A percentile compares a stretch with the other conserved stretches of the same genome.
phyloP scores from a whole-genome alignment of 2,113 vertebrate species.

The Paraplagusia blochii region DNA sequence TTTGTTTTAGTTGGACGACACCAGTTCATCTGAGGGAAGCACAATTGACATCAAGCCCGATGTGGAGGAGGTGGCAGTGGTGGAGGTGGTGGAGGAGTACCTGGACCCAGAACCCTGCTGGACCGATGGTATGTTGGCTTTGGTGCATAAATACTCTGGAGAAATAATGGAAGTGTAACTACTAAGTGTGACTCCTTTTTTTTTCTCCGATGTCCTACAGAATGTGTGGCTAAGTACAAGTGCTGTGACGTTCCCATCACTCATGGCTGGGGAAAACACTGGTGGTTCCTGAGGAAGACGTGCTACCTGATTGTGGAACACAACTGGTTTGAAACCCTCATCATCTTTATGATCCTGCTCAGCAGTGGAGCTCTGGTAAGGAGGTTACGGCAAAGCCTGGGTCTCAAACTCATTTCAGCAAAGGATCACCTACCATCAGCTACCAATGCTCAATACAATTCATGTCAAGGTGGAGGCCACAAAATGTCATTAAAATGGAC shows the following conservation, averaged over 20 bases:
- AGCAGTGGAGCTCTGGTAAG: constrained; percentile 96
- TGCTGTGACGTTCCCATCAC: constrained; percentile 92
- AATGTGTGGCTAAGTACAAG: constrained; percentile 88
- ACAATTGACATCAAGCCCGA: constrained; percentile 97
- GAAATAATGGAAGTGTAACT: too few species aligned
- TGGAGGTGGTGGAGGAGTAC: constrained; percentile 94
- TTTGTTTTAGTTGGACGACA: constrained; percentile 82
- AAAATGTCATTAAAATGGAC: too few species aligned
- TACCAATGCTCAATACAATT: too few species aligned
- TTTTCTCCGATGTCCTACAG: constrained; percentile 65
- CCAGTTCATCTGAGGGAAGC: constrained; percentile 95
- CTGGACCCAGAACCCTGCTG: constrained; percentile 92
- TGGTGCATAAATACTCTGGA: background rate
- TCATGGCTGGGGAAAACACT: constrained; percentile 90
- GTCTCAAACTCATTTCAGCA: too few species aligned
- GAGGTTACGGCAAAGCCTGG: background rate
- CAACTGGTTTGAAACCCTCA: constrained; percentile 99
- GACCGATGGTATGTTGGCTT: constrained; percentile 83
- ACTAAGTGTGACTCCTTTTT: background rate
- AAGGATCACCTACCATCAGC: too few species aligned
- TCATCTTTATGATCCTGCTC: constrained; percentile 99
- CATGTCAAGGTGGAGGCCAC: too few species aligned
- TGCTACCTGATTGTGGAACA: constrained; percentile 98
- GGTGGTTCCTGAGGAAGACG: constrained; percentile 97
- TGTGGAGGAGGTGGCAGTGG: constrained; percentile 87